phyloP scores from a whole-genome alignment of 53 echinoderm and acorn worm genomes.

The Hippasteria phrygiana region DNA sequence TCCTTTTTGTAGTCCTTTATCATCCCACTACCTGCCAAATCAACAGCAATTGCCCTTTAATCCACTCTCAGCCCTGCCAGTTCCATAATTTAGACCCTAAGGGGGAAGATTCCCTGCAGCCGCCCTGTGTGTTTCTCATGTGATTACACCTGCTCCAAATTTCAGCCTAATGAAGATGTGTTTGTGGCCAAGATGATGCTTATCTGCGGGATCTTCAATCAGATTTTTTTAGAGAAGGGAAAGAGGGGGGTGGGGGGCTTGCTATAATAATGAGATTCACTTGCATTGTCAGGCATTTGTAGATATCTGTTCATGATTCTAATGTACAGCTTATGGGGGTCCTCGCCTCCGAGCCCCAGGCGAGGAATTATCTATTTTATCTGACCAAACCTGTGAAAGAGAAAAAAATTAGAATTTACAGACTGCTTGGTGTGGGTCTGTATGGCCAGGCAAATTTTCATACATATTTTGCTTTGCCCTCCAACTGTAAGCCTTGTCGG shows the following conservation, averaged over 20 bases:
- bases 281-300: slow-evolving; percentile 6
- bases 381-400: not conserved
- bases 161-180: slow-evolving; percentile 65
- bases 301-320: slow-evolving; percentile 48
- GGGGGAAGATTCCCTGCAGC: slow-evolving; percentile 5
- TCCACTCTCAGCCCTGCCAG: slow-evolving; percentile 29
- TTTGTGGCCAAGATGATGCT: slow-evolving; percentile 61
- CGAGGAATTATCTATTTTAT: slow-evolving; percentile 25
- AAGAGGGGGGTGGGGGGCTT: not conserved
- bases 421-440: not conserved
- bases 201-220: slow-evolving; percentile 68
- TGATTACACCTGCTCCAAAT: slow-evolving; percentile 70
- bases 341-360: slow-evolving; percentile 6
- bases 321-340: slow-evolving; percentile 25
- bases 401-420: not conserved
- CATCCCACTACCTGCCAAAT: slow-evolving; percentile 3
- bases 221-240: slow-evolving; percentile 7
- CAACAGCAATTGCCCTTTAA: slow-evolving; percentile 53
- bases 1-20: not conserved
- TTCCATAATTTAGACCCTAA: slow-evolving; percentile 60
- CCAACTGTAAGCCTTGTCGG: slow-evolving; percentile 18
- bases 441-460: not conserved
- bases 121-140: slow-evolving; percentile 58
- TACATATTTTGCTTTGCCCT: slow-evolving; percentile 62
- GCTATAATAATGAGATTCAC: slow-evolving; percentile 45